Conservation (phyloP, 2,113 vertebrate genomes). For the Caranx ignobilis region DNA sequence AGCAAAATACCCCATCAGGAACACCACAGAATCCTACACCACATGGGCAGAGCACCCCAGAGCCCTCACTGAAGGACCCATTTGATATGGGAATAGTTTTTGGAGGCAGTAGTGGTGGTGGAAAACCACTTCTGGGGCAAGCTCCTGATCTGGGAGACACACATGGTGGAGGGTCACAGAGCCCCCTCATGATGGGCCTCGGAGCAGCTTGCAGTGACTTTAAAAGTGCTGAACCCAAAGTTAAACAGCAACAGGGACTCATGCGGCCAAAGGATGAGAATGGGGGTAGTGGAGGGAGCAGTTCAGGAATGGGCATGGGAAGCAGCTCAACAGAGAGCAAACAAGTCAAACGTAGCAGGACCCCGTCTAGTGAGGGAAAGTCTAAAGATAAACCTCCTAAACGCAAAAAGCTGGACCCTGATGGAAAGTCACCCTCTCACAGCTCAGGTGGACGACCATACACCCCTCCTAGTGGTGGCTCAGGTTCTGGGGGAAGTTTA, state of each 20-base stretch:
- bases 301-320: conserved; percentile 82
- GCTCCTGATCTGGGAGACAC: conserved; percentile 91
- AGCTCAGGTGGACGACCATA: conserved; percentile 93
- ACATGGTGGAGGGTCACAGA: conserved; percentile 89
- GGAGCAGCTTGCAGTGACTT: conserved; percentile 67
- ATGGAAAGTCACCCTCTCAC: conserved; percentile 96
- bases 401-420: conserved; percentile 93
- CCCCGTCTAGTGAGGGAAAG: conserved; percentile 96
- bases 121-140: conserved; percentile 84
- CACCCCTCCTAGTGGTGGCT: conserved; percentile 93
- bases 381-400: conserved; percentile 97
- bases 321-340: conserved; percentile 88
- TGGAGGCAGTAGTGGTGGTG: conserved; percentile 79
- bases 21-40: conserved; percentile 85
- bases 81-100: conserved; percentile 85
- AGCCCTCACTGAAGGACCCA: conserved; percentile 84
- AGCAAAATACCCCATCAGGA: conserved; percentile 85
- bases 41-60: conserved; percentile 85
- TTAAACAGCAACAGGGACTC: conserved; percentile 77
- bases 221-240: conserved; percentile 89
- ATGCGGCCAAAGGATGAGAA: conserved; percentile 85
- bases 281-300: conserved; percentile 84
- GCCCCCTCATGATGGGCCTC: conserved; percentile 87
- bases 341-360: conserved; percentile 94
- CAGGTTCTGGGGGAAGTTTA: conserved; percentile 86